These are phyloP conservation scores for Thalpophila matura DNA, from an alignment of 2,888 invertebrate species.

Conservation along the genomic window DNA sequence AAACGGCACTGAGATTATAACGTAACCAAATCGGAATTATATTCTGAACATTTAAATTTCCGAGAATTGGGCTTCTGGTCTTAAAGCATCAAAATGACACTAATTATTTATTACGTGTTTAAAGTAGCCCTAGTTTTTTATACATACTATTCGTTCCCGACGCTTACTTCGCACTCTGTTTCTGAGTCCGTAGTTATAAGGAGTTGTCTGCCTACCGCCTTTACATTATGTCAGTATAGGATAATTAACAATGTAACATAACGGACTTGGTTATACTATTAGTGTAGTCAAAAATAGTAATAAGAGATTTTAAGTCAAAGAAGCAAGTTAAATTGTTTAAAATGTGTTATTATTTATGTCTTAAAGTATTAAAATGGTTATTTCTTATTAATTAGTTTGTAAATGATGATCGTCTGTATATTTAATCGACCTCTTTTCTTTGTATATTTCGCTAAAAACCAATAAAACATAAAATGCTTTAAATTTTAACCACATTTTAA, in stretches of 20 bases:
- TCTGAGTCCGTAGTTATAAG: slow-evolving; percentile 87
- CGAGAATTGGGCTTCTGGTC: too few species aligned
- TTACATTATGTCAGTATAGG: slow-evolving; percentile 90
- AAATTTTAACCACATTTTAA: slow-evolving; percentile 13
- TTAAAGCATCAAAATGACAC: neutral
- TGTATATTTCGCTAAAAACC: slow-evolving; percentile 80
- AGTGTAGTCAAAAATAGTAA: slow-evolving; percentile 88
- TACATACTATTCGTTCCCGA: slow-evolving; percentile 52
- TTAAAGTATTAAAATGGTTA: slow-evolving; percentile 91
- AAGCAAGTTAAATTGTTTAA: slow-evolving; percentile 91
- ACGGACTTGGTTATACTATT: slow-evolving; percentile 90
- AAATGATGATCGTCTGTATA: slow-evolving; percentile 87
- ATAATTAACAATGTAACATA: slow-evolving; percentile 87
- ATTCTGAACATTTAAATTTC: too few species aligned
- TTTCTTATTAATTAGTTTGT: slow-evolving; percentile 91
- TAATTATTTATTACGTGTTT: slow-evolving; percentile 49
- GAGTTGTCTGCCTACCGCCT: slow-evolving; percentile 91
- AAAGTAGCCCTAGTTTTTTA: slow-evolving; percentile 53
- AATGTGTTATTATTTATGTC: slow-evolving; percentile 91
- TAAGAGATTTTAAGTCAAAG: slow-evolving; percentile 91
- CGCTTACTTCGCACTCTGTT: slow-evolving; percentile 81
- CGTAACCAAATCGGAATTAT: too few species aligned
- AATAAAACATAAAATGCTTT: slow-evolving; percentile 76
- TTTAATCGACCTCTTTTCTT: slow-evolving; percentile 79
- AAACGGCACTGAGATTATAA: too few species aligned